A percentile compares a stretch with the other conserved stretches of the same genome.
phyloP scores from a whole-genome alignment of 2,797 vertebrate genomes.

The Dermochelys coriacea region DNA sequence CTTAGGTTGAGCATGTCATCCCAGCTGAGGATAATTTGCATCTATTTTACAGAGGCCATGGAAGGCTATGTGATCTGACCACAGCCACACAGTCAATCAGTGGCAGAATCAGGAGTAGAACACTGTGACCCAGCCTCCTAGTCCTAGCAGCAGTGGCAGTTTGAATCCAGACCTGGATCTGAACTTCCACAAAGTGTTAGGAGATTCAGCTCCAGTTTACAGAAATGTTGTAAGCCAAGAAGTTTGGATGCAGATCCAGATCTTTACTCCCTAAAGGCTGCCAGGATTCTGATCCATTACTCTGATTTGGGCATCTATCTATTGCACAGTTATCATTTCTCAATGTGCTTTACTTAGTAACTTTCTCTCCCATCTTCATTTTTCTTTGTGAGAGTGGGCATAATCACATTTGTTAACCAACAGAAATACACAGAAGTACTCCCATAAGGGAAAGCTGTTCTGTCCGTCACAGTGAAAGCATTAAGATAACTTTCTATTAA shows the following conservation, averaged over 20 bases:
- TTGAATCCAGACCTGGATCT: accelerated
- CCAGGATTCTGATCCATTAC: background rate
- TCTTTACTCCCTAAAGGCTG: background rate
- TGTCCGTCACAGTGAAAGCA: too few species aligned
- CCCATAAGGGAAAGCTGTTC: background rate
- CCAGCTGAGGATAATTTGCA: background rate
- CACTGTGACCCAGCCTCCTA: background rate
- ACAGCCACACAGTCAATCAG: accelerated
- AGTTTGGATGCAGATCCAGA: accelerated
- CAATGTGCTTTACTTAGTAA: accelerated
- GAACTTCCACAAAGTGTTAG: background rate
- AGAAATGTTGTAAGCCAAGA: background rate
- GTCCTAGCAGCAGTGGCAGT: background rate
- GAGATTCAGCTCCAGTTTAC: background rate
- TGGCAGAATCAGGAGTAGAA: background rate
- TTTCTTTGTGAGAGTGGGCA: background rate
- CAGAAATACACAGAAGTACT: background rate
- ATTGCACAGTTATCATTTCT: background rate
- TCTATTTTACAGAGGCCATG: background rate
- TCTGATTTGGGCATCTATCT: background rate
- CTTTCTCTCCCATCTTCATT: background rate
- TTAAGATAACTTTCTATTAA: background rate
- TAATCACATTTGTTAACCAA: background rate
- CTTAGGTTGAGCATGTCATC: background rate
- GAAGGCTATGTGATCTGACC: background rate